phyloP scores from a whole-genome alignment of 2,888 invertebrate genomes.

The Eupithecia vulgata region DNA sequence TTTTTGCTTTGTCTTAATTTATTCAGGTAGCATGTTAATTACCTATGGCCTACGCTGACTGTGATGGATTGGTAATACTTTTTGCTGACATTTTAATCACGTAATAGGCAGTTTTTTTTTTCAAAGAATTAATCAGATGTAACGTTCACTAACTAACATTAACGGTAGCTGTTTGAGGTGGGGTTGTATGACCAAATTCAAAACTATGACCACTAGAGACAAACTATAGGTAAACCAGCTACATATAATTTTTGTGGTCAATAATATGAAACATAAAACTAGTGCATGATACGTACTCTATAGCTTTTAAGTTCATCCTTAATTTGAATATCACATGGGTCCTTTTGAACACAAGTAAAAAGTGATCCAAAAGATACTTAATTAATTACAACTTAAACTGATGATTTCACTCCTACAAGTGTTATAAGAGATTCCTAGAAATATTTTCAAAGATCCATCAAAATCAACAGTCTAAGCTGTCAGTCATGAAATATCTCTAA shows the following conservation, averaged over 20 bases:
- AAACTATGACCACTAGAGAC: background rate
- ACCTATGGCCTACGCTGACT: background rate
- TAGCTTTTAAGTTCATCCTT: background rate
- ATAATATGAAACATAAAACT: no score
- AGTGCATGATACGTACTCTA: no score
- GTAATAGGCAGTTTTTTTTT: background rate
- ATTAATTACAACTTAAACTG: no score
- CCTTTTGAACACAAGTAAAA: background rate
- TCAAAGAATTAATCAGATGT: background rate
- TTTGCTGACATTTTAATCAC: background rate
- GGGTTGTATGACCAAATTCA: background rate
- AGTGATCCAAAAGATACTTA: background rate
- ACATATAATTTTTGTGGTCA: no score
- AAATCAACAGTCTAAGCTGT: no score
- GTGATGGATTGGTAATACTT: background rate
- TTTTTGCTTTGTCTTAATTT: constrained; percentile 11
- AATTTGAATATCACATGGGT: background rate
- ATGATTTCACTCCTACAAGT: no score
- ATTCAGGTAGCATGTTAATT: constrained; percentile 12
- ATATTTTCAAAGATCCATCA: no score
- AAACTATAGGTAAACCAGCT: no score
- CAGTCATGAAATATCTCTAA: background rate
- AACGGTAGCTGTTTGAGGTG: no score
- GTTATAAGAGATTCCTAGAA: no score
- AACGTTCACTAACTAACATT: background rate